phyloP scores from a whole-genome alignment of 2,797 vertebrate genomes.

The Graptemys geographica region DNA sequence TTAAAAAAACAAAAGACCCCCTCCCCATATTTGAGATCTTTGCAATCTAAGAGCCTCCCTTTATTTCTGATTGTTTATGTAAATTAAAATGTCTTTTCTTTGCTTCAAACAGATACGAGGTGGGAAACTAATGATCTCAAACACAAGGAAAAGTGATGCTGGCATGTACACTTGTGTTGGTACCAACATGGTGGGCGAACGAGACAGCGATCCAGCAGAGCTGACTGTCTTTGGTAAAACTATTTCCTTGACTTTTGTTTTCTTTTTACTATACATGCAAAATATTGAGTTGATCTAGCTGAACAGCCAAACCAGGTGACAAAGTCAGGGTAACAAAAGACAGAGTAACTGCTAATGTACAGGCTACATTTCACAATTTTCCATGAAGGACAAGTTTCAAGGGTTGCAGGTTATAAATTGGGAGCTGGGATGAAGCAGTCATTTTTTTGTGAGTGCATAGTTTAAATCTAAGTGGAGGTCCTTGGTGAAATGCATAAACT shows the following conservation, averaged over 20 bases:
- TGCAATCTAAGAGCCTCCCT: not conserved
- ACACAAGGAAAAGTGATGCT: constrained; percentile 94
- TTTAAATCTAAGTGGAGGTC: not conserved
- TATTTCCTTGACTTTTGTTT: not conserved
- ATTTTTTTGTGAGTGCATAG: not conserved
- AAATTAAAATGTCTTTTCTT: not conserved
- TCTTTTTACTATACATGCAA: not conserved
- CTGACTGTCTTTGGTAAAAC: constrained; percentile 95
- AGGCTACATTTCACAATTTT: not conserved
- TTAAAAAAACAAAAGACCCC: not conserved
- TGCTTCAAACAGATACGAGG: constrained; percentile 89
- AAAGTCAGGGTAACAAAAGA: not conserved
- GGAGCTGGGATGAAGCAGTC: not conserved
- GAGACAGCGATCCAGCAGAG: constrained; percentile 97
- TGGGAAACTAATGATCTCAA: constrained; percentile 99
- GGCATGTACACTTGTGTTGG: constrained; percentile 98
- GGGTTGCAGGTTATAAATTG: not conserved
- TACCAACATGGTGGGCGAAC: constrained; percentile 98
- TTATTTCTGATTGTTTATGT: not conserved
- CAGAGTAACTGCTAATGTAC: not conserved
- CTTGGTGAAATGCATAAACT: not conserved
- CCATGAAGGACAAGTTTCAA: not conserved
- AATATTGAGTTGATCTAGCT: not conserved
- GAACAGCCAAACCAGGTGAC: not conserved
- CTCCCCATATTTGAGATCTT: not conserved